Base-by-base conservation (phyloP, 2,797 vertebrate genomes). In the Betta splendens region DNA sequence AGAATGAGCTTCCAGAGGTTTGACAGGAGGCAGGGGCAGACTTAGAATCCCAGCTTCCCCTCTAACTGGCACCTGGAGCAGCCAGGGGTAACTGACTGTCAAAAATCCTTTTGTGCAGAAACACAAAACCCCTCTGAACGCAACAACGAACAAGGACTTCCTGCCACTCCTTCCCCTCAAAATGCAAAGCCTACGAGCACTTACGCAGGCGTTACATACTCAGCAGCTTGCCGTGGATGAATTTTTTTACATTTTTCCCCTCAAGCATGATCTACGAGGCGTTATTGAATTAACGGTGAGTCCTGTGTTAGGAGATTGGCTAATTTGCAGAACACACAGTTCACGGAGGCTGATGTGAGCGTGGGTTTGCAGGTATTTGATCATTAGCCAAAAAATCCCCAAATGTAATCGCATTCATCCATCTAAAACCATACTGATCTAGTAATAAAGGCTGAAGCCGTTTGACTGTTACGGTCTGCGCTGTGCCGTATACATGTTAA, bases 1-100 rank as follows among this genome's bases (percentile, higher is more conserved):
- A 72, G 55, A 54, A 55, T 15, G 5, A 64, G 45, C 42, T 57
- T 66, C 54, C 33, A 32, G 42, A 72, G 35, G 22, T 54, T 76
- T 73, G 32, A 32, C n/a, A 33, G 33, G 39, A 67, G 46, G 37
- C 4, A 23, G 20, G 26, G 31, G 50, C 29, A 58, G 38, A 56
- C 18, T 33, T 57, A 54, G 47, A 72, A 72, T 58, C 57, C 22
- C 66, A 53, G 29, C 28, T 20, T 29, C 31, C 11, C 46, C 36
- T 47, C 11, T 23, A 5, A 52, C 57, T 73, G 60, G 69, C 74
- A 72, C 53, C 12, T 50, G 44, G 38, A 38, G 71, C 69, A 60
- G 55, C 42, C 55, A n/a, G 29, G 66, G 54, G 60, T 54, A 73
- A 72, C 72, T 40, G 56, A 55, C 55, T 79, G 79, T 73, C 76